Evolutionary conservation across 2,113 vertebrate genomes (phyloP).

Genomic region (Colossoma macropomum): DNA sequence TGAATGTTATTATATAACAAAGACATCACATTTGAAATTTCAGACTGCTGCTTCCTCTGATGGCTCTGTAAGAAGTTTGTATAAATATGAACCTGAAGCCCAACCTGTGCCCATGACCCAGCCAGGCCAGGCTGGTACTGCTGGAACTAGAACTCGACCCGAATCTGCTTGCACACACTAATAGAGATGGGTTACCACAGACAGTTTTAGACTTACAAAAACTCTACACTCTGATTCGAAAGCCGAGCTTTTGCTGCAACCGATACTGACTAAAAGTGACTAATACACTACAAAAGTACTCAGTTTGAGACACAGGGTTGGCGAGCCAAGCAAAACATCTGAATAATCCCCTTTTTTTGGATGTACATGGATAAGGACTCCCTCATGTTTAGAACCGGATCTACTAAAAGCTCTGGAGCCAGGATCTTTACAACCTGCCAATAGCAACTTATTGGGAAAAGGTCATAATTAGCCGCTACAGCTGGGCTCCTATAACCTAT

Average conservation of each 20-base stretch:
- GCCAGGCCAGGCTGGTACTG: too few relatives aligned
- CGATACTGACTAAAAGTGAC: not conserved
- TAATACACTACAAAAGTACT: not conserved
- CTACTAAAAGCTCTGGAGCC: not conserved
- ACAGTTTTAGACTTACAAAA: too few relatives aligned
- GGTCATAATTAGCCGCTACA: not conserved
- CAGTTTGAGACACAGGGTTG: not conserved
- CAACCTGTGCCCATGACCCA: too few relatives aligned
- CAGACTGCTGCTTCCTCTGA: too few relatives aligned
- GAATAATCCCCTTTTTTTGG: not conserved
- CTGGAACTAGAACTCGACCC: too few relatives aligned
- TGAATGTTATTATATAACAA: too few relatives aligned
- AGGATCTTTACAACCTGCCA: not conserved
- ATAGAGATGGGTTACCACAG: too few relatives aligned
- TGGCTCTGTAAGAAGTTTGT: too few relatives aligned
- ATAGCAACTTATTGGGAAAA: not conserved
- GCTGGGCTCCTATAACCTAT: slow-evolving; percentile 3
- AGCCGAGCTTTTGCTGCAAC: not conserved
- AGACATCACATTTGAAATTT: too few relatives aligned
- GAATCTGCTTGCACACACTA: too few relatives aligned
- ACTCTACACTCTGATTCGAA: too few relatives aligned
- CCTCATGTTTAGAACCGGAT: not conserved
- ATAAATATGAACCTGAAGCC: too few relatives aligned
- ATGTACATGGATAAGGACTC: not conserved
- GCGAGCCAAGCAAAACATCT: not conserved